A percentile compares a stretch with the other conserved stretches of the same genome.
These are phyloP conservation scores for Synanthedon myopaeformis DNA, from an alignment of 2,888 invertebrate species.

Conservation along the genomic window DNA sequence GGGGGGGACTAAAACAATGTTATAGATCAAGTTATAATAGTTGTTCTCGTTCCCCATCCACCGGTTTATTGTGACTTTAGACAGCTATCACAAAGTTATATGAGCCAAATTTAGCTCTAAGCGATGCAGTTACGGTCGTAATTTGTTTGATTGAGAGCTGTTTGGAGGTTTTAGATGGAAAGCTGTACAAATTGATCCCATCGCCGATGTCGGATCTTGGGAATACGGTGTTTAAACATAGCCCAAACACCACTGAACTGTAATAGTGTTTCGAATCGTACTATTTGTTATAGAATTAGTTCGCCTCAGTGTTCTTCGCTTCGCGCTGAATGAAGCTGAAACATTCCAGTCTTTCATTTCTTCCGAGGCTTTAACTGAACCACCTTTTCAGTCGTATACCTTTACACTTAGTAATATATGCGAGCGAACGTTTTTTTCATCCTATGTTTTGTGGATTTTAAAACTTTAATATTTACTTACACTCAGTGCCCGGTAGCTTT, in stretches of 20 bases:
- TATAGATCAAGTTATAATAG: slow-evolving; percentile 29
- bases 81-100: slow-evolving; percentile 16
- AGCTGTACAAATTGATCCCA: slow-evolving; percentile 51
- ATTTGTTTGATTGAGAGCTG: slow-evolving; percentile 20
- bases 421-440: no score
- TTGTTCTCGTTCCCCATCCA: slow-evolving; percentile 29
- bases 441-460: no score
- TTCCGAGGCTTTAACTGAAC: no score
- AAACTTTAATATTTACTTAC: no score
- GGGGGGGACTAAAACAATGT: slow-evolving; percentile 9
- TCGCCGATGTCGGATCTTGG: slow-evolving; percentile 18
- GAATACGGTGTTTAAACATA: slow-evolving; percentile 15
- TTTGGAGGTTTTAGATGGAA: slow-evolving; percentile 27
- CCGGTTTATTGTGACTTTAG: slow-evolving; percentile 42
- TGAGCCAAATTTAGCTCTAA: slow-evolving; percentile 31
- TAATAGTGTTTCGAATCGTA: slow-evolving; percentile 35
- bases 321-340: not conserved
- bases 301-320: slow-evolving; percentile 1
- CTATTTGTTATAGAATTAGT: slow-evolving; percentile 44
- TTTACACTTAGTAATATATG: no score
- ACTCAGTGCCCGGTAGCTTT: no score
- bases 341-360: no score
- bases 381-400: no score
- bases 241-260: not conserved
- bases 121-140: slow-evolving; percentile 27